phyloP scores from a whole-genome alignment of 2,113 vertebrate genomes.

The Emydura subglobosa region DNA sequence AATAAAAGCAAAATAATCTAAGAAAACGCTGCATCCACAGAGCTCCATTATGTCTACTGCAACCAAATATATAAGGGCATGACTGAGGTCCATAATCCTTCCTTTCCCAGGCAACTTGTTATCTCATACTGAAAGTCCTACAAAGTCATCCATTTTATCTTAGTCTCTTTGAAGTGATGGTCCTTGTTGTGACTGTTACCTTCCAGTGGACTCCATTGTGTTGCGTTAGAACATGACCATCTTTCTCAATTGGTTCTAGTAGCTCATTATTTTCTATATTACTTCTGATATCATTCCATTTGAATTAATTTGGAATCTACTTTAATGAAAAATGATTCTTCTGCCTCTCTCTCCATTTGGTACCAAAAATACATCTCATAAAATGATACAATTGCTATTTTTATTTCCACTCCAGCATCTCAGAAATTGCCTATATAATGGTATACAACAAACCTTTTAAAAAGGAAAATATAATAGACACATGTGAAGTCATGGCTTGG shows the following conservation, averaged over 20 bases:
- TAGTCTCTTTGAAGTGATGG: not conserved
- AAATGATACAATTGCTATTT: not conserved
- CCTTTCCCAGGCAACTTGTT: not conserved
- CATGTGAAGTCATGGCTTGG: not conserved
- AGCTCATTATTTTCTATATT: not conserved
- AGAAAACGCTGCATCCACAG: not conserved
- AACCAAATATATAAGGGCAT: not conserved
- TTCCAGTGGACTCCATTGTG: not conserved
- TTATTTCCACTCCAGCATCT: not conserved
- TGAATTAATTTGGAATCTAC: not conserved
- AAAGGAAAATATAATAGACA: not conserved
- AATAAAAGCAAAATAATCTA: not conserved
- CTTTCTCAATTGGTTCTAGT: not conserved
- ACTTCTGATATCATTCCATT: not conserved
- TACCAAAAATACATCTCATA: not conserved
- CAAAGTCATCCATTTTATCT: not conserved
- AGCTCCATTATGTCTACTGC: not conserved
- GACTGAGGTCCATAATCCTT: not conserved
- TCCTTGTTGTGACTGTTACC: accelerated
- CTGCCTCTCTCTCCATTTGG: not conserved
- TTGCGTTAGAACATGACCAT: not conserved
- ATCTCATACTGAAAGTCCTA: not conserved
- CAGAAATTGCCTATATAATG: not conserved
- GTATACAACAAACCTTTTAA: not conserved
- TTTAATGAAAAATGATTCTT: not conserved